phyloP scores from a whole-genome alignment of 2,888 invertebrate genomes.

The Scelioninae gen. 1 region DNA sequence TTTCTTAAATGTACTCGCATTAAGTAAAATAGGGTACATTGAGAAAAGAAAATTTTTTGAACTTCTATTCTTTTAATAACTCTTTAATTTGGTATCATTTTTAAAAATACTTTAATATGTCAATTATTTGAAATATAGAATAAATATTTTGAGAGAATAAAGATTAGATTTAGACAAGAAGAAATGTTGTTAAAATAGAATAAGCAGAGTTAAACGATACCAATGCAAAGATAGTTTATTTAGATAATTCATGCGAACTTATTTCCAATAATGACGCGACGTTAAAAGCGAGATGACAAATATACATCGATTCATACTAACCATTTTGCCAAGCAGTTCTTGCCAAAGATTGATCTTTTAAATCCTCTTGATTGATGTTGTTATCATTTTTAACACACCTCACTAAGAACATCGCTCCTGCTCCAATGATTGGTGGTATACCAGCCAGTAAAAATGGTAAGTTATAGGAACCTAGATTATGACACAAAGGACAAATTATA shows the following conservation, averaged over 20 bases:
- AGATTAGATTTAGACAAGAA: too few relatives aligned
- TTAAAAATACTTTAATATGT: too few relatives aligned
- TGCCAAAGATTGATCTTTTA: constrained; percentile 69
- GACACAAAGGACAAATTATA: too few relatives aligned
- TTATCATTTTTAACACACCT: constrained; percentile 85
- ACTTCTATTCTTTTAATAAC: too few relatives aligned
- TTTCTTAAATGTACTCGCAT: too few relatives aligned
- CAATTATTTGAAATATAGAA: too few relatives aligned
- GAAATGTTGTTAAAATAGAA: not conserved
- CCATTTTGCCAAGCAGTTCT: constrained; percentile 80
- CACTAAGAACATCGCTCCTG: constrained; percentile 89
- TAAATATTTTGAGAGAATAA: too few relatives aligned
- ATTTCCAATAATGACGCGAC: not conserved
- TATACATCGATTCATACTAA: constrained; percentile 74
- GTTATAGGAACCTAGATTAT: constrained; percentile 90
- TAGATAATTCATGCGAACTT: not conserved
- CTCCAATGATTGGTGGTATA: constrained; percentile 92
- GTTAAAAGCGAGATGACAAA: not conserved
- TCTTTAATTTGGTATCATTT: too few relatives aligned
- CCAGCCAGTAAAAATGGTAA: constrained; percentile 93
- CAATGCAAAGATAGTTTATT: not conserved
- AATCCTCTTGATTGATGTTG: constrained; percentile 57
- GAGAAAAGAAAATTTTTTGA: too few relatives aligned
- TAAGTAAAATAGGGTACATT: too few relatives aligned
- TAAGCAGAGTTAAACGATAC: not conserved